Evolutionary conservation across 2,113 vertebrate genomes (phyloP), one percentile per base, ranked within the genome.

Genomic region (Campylorhamphus procurvoides): DNA sequence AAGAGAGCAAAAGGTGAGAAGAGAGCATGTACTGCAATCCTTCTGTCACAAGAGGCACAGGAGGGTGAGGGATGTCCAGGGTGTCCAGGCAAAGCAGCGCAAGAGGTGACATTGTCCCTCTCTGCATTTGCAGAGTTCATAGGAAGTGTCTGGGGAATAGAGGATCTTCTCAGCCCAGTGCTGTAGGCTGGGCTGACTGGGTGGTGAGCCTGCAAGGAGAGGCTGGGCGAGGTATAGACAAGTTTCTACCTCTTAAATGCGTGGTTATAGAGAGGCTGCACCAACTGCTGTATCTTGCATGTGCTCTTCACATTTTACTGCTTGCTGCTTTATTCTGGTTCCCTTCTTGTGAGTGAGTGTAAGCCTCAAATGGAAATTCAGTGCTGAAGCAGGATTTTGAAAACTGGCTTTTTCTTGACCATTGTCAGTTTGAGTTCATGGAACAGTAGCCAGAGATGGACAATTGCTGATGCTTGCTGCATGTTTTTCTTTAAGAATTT

Each of bases 201-300:
- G 19, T 84, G 29, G 59, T 92, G 94, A 77, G 73, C 77, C 78
- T 95, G 53, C 81, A 73, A 83, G 81, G 56, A 35, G 47, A 80
- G 60, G 56, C 40, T 81, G 37, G 27, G 27, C 50, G 35, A 75
- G 93, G 53, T 27, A 23, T 8, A 39, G 64, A 42, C 68, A 37
- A 82, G 53, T 83, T 94, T 90, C 71, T 42, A 14, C 59, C 74
- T 83, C 53, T 71, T 93, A 46, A 96, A 66, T 33, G 14, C 33
- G 52, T 53, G 39, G 35, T 19, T 90, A 50, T 33, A 33, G 52
- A 79, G 59, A 89, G 28, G 66, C 40, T 18, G n/a, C 59, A 50
- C 55, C 78, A 72, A 15, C 59, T 94, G 50, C 66, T 89, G 14
- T 60, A 39, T 47, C 74, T 89, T 85, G 27, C 19, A 29, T 10